Conservation (phyloP, 2,113 vertebrate species). For the Cromileptes altivelis region DNA sequence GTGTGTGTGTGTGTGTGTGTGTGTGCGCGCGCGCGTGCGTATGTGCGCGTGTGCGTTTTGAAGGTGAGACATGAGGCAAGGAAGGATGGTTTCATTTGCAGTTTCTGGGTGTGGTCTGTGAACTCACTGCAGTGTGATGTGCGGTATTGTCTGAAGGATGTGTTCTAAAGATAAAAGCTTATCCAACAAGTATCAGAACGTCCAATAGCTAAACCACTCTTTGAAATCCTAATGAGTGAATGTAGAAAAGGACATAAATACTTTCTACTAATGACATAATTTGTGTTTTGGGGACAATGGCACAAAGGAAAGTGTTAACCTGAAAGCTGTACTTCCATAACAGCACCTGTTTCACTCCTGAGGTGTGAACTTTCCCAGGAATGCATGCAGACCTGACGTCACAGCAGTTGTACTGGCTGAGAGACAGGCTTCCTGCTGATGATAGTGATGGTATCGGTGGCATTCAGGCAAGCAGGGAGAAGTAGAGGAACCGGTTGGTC, state of each 20-base stretch:
- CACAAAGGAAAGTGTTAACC: slow-evolving; percentile 14
- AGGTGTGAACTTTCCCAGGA: neutral
- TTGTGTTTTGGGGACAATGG: neutral
- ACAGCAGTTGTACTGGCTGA: neutral
- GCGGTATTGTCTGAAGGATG: neutral
- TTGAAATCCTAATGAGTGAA: neutral
- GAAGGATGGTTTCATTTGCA: slow-evolving; percentile 59
- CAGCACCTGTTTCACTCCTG: slow-evolving; percentile 9
- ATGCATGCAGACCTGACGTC: neutral
- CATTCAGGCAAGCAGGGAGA: slow-evolving; percentile 47
- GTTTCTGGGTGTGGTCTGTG: slow-evolving; percentile 81
- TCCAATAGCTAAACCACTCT: neutral
- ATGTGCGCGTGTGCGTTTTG: neutral
- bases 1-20: neutral
- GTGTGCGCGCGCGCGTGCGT: slow-evolving; percentile 6
- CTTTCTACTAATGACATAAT: neutral
- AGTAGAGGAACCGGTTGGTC: slow-evolving; percentile 76
- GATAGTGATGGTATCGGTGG: slow-evolving; percentile 52
- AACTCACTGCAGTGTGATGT: neutral
- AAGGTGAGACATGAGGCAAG: neutral
- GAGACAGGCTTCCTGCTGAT: slow-evolving; percentile 36
- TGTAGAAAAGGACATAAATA: neutral
- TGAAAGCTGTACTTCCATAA: slow-evolving; percentile 1
- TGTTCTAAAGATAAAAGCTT: slow-evolving; percentile 1
- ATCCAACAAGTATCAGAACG: neutral